Base-by-base conservation (phyloP, 2,113 vertebrate genomes). In the Nothoprocta pentlandii region DNA sequence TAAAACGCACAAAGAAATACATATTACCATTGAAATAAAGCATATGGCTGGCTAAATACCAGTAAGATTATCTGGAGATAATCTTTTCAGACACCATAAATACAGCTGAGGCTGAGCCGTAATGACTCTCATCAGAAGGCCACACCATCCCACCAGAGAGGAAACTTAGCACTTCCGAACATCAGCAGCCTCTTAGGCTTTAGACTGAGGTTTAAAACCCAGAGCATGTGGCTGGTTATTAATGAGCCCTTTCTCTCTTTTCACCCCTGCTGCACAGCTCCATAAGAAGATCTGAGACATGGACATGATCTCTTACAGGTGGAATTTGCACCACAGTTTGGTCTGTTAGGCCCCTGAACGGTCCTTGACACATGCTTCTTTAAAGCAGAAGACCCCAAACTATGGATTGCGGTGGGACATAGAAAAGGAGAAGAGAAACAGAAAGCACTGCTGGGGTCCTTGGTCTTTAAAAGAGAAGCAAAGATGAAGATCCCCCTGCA, bases 21-120 rank as follows among this genome's bases (percentile, higher is more conserved):
- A 85, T 88, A 77, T 93, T 92, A 80, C 82, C 64, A 82, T 41
- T 89, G 80, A 92, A 95, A 95, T 62, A 90, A 95, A 96, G 64
- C 97, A 97, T 97, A 96, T 96, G 96, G 96, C 88, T 82, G 63
- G 49, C 90, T 95, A 95, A 97, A 97, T 80, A 93, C 85, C 92
- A 81, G 1, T 17, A 92, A 96, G 96, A 97, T 97, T 96, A 96
- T 96, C 92, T 93, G 85, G 61, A 95, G 93, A 96, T 97, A 89
- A 97, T 95, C 81, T 95, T 79, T 94, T 61, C 92, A 96, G 92
- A 81, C 95, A 93, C 82, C 92, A 94, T 64, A 67, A 96, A 71
- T 87, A 69, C 94, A 96, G 96, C 93, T 96, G 94, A 89, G 0
- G 10, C 59, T 63, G 93, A 96, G 94, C 85, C 71, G 15, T 80